Evolutionary conservation across 2,888 invertebrate genomes (phyloP), one percentile per base, ranked within the genome.

Genomic region (Xestia c-nigrum): DNA sequence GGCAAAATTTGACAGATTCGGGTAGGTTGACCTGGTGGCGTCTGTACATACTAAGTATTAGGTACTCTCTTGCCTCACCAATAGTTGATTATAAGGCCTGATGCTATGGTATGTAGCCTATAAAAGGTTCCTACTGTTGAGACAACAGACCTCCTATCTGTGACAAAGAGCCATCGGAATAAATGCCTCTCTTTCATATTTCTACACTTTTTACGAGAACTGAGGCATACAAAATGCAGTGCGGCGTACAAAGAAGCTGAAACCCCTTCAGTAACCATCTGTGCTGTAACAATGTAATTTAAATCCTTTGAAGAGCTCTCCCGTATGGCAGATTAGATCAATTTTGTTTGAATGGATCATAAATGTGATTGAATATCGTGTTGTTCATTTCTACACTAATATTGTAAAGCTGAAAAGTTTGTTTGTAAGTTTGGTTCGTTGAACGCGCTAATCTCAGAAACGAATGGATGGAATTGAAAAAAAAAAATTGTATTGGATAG

Each of bases 201-300:
- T 59, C 5, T 0, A 46, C 9, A 46, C 0, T 16, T 38, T 43
- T 72, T 74, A 65, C 24, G 0, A 43, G 43, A 66, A 50, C 31
- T 38, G 38, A 31, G 50, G 52, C n/a, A 40, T 55, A 72, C n/a
- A 70, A 55, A 74, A 66, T 61, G 21, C 52, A 65, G 24, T 55
- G 38, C 38, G 2, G 14, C 47, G 31, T 38, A n/a, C 65, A 59
- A 80, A 57, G 47, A 9, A 47, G 4, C 14, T 63, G 66, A 64
- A 81, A 71, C 46, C 52, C 52, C 52, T 57, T 61, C 72, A 47
- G 47, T 57, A 24, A n/a, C 50, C 14, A 40, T 63, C 66, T 75
- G 64, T 65, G 31, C n/a, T 57, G 38, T 14, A 52, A 71, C 57
- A 81, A 77, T 74, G 59, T 73, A 71, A 73, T 81, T 81, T 77